phyloP scores from a whole-genome alignment of 1,140 invertebrate species.

The Psilanteris sp. region DNA sequence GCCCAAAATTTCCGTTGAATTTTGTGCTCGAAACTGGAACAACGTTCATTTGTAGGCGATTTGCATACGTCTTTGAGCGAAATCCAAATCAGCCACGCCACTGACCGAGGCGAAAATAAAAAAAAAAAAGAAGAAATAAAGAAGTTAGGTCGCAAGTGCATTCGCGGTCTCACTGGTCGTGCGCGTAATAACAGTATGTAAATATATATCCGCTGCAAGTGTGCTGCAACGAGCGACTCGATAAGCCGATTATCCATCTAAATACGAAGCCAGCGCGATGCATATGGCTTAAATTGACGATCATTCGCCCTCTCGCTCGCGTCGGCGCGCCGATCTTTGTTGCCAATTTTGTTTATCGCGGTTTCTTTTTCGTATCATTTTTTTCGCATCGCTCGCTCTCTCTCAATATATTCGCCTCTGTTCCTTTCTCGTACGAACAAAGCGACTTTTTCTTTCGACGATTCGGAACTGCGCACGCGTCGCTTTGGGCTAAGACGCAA shows the following conservation, averaged over 20 bases:
- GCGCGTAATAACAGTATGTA: conserved; percentile 69
- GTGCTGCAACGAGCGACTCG: conserved; percentile 70
- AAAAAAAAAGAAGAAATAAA: too few relatives aligned
- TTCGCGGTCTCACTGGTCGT: conserved; percentile 60
- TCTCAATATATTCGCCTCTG: too few relatives aligned
- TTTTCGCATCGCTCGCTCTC: neutral
- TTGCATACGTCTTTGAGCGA: conserved; percentile 30
- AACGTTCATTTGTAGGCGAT: conserved; percentile 24
- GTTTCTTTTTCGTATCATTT: conserved; percentile 31
- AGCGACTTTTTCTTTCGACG: too few relatives aligned
- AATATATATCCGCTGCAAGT: conserved; percentile 71
- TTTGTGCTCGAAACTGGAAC: conserved; percentile 1
- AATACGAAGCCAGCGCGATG: conserved; percentile 79
- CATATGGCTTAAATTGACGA: conserved; percentile 77
- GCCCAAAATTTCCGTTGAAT: too few relatives aligned
- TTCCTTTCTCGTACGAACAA: too few relatives aligned
- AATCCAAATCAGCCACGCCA: conserved; percentile 41
- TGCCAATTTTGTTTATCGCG: conserved; percentile 47
- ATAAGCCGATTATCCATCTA: conserved; percentile 79
- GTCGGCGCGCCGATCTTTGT: conserved; percentile 15
- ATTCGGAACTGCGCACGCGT: too few relatives aligned
- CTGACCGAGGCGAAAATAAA: conserved; percentile 49
- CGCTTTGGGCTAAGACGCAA: too few relatives aligned
- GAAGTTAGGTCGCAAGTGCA: conserved; percentile 50
- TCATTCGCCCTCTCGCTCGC: conserved; percentile 55